A percentile compares a stretch with the other conserved stretches of the same genome.
phyloP scores from a whole-genome alignment of 1,140 invertebrate species.

The Conus betulinus region DNA sequence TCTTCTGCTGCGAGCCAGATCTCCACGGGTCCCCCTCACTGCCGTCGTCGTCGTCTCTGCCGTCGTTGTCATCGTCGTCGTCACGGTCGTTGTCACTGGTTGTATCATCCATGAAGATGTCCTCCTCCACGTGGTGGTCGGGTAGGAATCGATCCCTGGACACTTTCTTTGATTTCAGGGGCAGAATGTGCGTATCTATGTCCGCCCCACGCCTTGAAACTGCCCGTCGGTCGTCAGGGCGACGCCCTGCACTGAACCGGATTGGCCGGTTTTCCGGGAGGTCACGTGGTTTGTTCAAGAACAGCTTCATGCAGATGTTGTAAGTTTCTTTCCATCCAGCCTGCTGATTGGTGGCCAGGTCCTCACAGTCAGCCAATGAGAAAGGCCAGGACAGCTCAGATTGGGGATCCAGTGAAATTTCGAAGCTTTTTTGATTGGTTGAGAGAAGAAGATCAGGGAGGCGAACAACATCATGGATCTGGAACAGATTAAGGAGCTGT shows the following conservation, averaged over 20 bases:
- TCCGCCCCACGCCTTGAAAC: not conserved
- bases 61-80: not conserved
- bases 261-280: not conserved
- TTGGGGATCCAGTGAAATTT: no score
- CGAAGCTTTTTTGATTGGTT: not conserved
- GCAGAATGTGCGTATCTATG: not conserved
- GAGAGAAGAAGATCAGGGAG: not conserved
- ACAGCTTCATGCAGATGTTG: not conserved
- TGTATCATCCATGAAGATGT: no score
- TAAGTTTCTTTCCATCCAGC: not conserved
- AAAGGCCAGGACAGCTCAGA: not conserved
- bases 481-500: not conserved
- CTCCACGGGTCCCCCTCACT: no score
- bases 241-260: not conserved
- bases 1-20: not conserved
- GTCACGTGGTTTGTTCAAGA: not conserved
- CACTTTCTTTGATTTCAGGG: not conserved
- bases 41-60: not conserved
- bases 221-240: not conserved
- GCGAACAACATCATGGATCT: not conserved
- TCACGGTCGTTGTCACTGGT: no score
- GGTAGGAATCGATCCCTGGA: not conserved
- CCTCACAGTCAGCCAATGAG: conserved; percentile 20
- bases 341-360: conserved; percentile 5
- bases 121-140: not conserved